Percentiles rank a stretch among this genome's conserved stretches.
Evolutionary conservation across 2,113 vertebrate species (phyloP).

Genomic region (Muntiacus muntjak): DNA sequence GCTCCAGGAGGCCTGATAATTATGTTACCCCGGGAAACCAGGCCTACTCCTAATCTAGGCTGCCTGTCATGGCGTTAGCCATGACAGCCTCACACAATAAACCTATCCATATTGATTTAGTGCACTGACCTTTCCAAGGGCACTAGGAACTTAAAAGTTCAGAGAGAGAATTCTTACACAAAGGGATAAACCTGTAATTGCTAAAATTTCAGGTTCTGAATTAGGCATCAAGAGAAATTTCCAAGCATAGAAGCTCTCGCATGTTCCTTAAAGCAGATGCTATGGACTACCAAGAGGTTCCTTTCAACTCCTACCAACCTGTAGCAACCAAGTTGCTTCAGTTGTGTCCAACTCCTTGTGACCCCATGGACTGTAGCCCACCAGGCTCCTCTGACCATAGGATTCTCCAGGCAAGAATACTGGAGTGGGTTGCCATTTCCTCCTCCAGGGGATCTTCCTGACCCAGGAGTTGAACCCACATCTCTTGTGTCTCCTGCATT

Average conservation of each 20-base stretch:
- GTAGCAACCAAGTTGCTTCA: neutral
- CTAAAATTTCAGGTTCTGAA: neutral
- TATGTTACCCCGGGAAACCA: too few species aligned
- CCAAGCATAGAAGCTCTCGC: neutral
- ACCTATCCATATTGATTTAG: neutral
- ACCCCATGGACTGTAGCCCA: neutral
- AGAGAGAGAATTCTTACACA: neutral
- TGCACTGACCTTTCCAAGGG: neutral
- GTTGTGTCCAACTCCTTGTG: fast-evolving
- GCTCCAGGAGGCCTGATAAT: too few species aligned
- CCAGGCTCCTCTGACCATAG: neutral
- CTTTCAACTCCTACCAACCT: neutral
- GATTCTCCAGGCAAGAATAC: neutral
- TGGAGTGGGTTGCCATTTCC: neutral
- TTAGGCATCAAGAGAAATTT: neutral
- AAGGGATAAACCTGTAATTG: neutral
- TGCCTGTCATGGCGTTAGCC: too few species aligned
- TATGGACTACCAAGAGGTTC: neutral
- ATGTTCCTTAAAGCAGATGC: neutral
- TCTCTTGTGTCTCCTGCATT: neutral
- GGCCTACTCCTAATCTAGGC: too few species aligned
- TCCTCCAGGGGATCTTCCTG: neutral
- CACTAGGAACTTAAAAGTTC: neutral
- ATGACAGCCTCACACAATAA: neutral
- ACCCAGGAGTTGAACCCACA: neutral